phyloP scores from a whole-genome alignment of 2,113 vertebrate species.

The Axis porcinus region DNA sequence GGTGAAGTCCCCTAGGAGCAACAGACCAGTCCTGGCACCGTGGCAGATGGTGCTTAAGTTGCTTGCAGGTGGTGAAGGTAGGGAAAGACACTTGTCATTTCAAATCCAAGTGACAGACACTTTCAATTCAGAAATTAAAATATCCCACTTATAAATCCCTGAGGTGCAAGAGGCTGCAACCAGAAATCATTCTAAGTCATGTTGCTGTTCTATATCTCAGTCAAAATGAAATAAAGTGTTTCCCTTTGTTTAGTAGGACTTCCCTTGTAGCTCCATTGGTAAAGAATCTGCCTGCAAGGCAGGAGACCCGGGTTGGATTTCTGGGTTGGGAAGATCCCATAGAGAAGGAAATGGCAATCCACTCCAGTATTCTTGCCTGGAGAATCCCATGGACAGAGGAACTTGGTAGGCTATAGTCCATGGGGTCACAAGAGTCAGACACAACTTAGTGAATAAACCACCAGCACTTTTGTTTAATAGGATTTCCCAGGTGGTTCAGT shows the following conservation, averaged over 20 bases:
- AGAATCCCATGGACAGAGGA: neutral
- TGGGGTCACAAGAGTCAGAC: neutral
- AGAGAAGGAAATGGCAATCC: neutral
- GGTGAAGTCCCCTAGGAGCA: neutral
- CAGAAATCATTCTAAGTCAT: neutral
- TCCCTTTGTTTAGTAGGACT: neutral
- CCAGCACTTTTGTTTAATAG: neutral
- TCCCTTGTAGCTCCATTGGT: neutral
- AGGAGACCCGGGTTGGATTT: neutral
- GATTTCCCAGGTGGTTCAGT: neutral
- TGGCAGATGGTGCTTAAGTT: slow-evolving; percentile 23
- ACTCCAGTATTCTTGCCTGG: neutral
- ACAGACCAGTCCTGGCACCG: neutral
- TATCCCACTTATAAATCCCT: neutral
- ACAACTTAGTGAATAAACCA: neutral
- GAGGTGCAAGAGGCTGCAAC: neutral
- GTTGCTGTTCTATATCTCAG: neutral
- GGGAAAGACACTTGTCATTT: slow-evolving; percentile 22
- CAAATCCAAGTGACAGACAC: neutral
- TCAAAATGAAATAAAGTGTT: neutral
- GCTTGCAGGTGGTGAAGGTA: slow-evolving; percentile 10
- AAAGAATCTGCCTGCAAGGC: neutral
- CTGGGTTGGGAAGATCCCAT: neutral
- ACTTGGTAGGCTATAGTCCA: neutral
- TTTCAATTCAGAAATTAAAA: slow-evolving; percentile 50